A percentile compares a stretch with the other conserved stretches of the same genome.
phyloP scores from a whole-genome alignment of 2,113 vertebrate species.

The Lepus americanus region DNA sequence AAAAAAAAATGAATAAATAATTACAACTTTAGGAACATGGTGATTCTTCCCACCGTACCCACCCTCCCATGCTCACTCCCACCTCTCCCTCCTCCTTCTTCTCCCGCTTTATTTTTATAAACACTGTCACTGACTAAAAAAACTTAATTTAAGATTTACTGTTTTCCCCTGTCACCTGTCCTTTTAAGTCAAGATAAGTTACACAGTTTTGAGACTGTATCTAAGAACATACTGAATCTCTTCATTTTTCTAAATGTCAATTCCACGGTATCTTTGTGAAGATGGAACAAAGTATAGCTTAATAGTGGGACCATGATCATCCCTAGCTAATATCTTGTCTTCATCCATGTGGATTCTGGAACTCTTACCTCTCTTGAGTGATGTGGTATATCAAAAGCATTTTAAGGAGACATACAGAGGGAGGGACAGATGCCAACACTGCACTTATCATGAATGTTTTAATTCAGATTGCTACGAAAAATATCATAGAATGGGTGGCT shows the following conservation, averaged over 20 bases:
- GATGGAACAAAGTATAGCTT: background rate
- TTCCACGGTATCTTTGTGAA: slow-evolving; percentile 27
- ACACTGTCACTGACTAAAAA: slow-evolving; percentile 4
- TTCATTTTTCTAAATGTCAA: slow-evolving; percentile 24
- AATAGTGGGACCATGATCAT: background rate
- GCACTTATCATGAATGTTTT: background rate
- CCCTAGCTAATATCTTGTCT: background rate
- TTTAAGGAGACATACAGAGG: background rate
- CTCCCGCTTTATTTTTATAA: slow-evolving; percentile 5
- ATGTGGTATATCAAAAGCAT: slow-evolving; percentile 20
- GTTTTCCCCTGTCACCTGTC: background rate
- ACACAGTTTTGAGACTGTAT: background rate
- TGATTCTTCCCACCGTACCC: too few species aligned
- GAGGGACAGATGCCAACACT: background rate
- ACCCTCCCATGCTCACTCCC: too few species aligned
- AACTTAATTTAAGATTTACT: slow-evolving; percentile 42
- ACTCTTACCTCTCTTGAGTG: background rate
- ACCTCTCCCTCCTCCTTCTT: background rate
- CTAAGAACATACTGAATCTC: slow-evolving; percentile 2
- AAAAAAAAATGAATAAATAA: too few species aligned
- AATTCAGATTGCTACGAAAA: background rate
- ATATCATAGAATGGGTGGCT: background rate
- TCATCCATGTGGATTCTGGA: background rate
- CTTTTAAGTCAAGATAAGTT: slow-evolving; percentile 38
- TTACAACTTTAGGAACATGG: too few species aligned